A percentile compares a stretch with the other conserved stretches of the same genome.
Evolutionary conservation across 2,888 invertebrate species (phyloP).

Genomic region (Drosophila parthenogenetica): DNA sequence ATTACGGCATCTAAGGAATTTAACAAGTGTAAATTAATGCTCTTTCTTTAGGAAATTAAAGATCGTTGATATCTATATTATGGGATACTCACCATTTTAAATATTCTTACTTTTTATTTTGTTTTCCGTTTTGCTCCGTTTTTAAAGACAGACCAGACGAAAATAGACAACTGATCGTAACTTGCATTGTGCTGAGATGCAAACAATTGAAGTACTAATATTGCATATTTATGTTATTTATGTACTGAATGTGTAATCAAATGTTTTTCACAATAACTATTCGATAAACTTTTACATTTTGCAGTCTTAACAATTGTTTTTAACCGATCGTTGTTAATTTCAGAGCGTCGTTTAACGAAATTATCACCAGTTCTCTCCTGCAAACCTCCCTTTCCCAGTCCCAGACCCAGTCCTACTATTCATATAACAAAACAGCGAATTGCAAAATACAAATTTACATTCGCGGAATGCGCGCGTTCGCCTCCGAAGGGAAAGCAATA

Average conservation of each 20-base stretch:
- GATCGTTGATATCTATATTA: not conserved
- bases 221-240: slow-evolving; percentile 10
- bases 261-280: slow-evolving; percentile 19
- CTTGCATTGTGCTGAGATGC: slow-evolving; percentile 28
- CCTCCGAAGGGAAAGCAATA: slow-evolving; percentile 42
- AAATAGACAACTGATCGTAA: slow-evolving; percentile 23
- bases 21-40: not conserved
- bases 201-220: slow-evolving; percentile 20
- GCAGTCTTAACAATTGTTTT: slow-evolving; percentile 36
- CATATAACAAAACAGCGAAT: not conserved
- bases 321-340: slow-evolving; percentile 29
- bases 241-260: not conserved
- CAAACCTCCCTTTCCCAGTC: too few relatives aligned
- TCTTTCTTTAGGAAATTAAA: not conserved
- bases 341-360: slow-evolving; percentile 32
- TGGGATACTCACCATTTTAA: not conserved
- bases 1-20: not conserved
- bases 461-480: slow-evolving; percentile 46
- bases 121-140: too few relatives aligned
- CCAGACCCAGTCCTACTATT: not conserved
- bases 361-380: slow-evolving; percentile 18
- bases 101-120: too few relatives aligned
- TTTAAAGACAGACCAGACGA: not conserved
- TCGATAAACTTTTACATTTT: slow-evolving; percentile 1
- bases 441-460: slow-evolving; percentile 14